Evolutionary conservation across 1,140 invertebrate genomes (phyloP), one percentile per base, ranked within the genome.

Genomic region (Drosophila orosa): DNA sequence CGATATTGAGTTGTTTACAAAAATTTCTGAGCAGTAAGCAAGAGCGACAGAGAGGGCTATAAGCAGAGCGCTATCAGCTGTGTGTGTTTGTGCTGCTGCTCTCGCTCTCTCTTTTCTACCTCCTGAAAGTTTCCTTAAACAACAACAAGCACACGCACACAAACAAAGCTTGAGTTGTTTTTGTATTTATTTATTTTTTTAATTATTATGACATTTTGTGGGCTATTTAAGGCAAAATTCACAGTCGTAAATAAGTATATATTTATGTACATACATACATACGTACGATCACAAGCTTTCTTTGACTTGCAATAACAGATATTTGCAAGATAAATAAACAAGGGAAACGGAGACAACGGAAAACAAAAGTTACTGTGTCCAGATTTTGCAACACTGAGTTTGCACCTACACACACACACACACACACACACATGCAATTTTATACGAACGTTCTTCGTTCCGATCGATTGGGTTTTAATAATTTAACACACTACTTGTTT

Each of bases 1-100:
- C 48, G 48, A 42, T 65, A 65, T 65, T 78, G 59, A 79, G 82
- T 86, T 85, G 82, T 85, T 85, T 85, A 85, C 82, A 86, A 86
- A 86, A 81, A 80, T 77, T 85, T 80, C 31, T 52, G 50, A 33
- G 50, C 29, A 52, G 31, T 35, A 35, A 4, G 13, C 33, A 35
- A 47, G 40, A 61, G 57, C 56, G 57, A 55, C 33, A 57, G 48
- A 52, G 58, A 74, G n/a, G 9, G 45, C 44, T 47, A 27, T 47
- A 27, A 27, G 12, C 45, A 52, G 31, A 22, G 29, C 50, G 50
- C 47, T 58, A 71, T 71, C 67, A 71, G 67, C 67, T 71, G 67
- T 71, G 65, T 68, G n/a, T 71, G 67, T 71, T 54, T 71, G 47
- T 55, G 42, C 33, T 71, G 12, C 33, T 15, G 35, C 45, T 37